phyloP scores from a whole-genome alignment of 1,140 invertebrate species.

The Drosophila navojoa region DNA sequence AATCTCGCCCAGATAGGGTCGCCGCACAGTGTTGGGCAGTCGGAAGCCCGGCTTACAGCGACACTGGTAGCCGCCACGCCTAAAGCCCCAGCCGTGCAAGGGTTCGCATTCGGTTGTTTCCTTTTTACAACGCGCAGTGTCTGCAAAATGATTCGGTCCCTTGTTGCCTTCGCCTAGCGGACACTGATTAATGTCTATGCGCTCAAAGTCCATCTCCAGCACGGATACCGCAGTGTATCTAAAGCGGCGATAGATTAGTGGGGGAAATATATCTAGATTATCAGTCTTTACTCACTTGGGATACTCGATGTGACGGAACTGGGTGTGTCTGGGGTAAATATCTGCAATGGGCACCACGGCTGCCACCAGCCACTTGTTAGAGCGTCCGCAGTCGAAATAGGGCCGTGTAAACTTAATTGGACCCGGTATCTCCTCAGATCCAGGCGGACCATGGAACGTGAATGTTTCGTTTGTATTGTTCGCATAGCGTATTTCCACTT shows the following conservation, averaged over 20 bases:
- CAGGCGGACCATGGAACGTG: conserved; percentile 96
- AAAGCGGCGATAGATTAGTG: conserved; percentile 18
- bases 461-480: conserved; percentile 98
- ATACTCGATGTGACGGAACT: conserved; percentile 97
- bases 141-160: conserved; percentile 94
- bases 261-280: neutral
- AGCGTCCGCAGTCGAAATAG: conserved; percentile 98
- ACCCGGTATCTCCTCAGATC: conserved; percentile 93
- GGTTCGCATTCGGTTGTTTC: conserved; percentile 99
- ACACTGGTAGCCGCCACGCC: conserved; percentile 98
- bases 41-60: conserved; percentile 95
- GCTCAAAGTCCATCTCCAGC: conserved; percentile 98
- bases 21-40: conserved; percentile 92
- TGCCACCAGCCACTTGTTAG: conserved; percentile 97
- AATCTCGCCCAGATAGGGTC: conserved; percentile 96
- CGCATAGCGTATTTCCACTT: conserved; percentile 95
- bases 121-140: conserved; percentile 95
- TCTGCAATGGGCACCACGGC: conserved; percentile 97
- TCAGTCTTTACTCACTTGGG: conserved; percentile 89
- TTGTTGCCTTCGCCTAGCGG: conserved; percentile 94
- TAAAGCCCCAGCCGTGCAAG: conserved; percentile 96
- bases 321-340: conserved; percentile 97
- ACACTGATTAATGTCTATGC: conserved; percentile 99
- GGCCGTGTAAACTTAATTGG: conserved; percentile 97
- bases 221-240: conserved; percentile 97